Base-by-base conservation (phyloP, 2,888 invertebrate species). In the Heliothis peltigera region DNA sequence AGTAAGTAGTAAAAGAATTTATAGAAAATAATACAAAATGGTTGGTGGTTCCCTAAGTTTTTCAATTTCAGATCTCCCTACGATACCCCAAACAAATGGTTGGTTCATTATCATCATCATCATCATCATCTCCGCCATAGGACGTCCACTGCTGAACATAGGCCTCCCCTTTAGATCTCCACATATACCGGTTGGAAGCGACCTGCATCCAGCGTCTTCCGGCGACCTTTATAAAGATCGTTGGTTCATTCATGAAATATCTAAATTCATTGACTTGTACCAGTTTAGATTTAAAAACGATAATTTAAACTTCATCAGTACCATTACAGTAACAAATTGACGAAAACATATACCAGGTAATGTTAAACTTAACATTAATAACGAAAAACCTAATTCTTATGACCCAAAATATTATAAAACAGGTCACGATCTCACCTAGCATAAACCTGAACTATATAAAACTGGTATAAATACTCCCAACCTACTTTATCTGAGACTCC, bases 401-500 rank as follows among this genome's bases (percentile, higher is more conserved):
- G n/a, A 39, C n/a, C 15, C 35, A 8, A 5, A 43, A 12, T 1
- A 10, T 47, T 35, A 12, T 0, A 49, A 72, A 57, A 28, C 25
- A 59, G 70, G 32, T 7, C 53, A 39, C 21, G 0, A n/a, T 1
- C 2, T 10, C 22, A 19, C 4, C 19, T 35, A 53, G 3, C 44
- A 7, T 1, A 39, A 39, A 60, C 19, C 48, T 64, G 53, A 3
- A 19, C 43, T 22, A 58, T 22, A 53, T 53, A 55, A 8, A 48
- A 46, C 39, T 22, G 12, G 10, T 12, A 8, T 12, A 35, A 64
- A 49, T 21, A 19, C 12, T 49, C 42, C n/a, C 62, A 46, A 44
- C 58, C 65, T 7, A 74, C 10, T 55, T 65, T 28, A 42, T 42
- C 25, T 15, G 39, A 74, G 19, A 54, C 39, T 44, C 22, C 35